These are phyloP conservation scores for Prionchulus punctatus DNA, from an alignment of 2,888 invertebrate species.

Conservation along the genomic window DNA sequence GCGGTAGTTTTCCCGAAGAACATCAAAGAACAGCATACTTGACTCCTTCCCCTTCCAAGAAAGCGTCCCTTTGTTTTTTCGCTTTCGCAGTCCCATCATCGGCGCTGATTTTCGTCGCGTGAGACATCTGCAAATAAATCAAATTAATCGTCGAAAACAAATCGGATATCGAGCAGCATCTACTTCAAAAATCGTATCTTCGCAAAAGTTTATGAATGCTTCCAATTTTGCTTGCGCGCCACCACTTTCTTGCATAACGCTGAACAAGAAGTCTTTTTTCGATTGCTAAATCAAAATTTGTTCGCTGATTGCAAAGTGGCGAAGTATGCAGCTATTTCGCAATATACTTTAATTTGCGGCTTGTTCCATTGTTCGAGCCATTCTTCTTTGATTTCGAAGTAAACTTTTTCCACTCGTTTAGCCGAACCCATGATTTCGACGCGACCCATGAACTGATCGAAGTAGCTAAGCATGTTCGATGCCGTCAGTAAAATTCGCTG, in stretches of 20 bases:
- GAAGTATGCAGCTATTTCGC: too few relatives aligned
- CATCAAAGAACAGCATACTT: too few relatives aligned
- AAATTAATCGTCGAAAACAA: too few relatives aligned
- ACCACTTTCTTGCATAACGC: constrained; percentile 94
- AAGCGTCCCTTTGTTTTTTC: constrained; percentile 30
- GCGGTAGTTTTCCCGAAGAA: too few relatives aligned
- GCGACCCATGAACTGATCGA: constrained; percentile 89
- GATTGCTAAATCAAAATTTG: constrained; percentile 71
- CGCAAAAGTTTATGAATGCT: constrained; percentile 97
- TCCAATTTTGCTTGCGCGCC: constrained; percentile 97
- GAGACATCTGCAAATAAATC: constrained; percentile 95
- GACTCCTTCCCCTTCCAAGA: too few relatives aligned
- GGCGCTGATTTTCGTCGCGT: constrained; percentile 89
- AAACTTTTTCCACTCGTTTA: constrained; percentile 86
- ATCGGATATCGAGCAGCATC: too few relatives aligned
- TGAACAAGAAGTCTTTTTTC: constrained; percentile 87
- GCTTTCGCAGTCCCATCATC: constrained; percentile 44
- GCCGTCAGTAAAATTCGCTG: constrained; percentile 89
- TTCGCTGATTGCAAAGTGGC: too few relatives aligned
- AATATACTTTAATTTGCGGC: constrained; percentile 84
- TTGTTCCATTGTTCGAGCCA: constrained; percentile 95
- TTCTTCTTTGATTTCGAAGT: constrained; percentile 80
- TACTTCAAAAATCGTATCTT: constrained; percentile 94
- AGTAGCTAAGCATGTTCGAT: constrained; percentile 81
- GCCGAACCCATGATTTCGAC: constrained; percentile 94